Evolutionary conservation across 2,797 vertebrate genomes (phyloP).

Genomic region (Artibeus jamaicensis): DNA sequence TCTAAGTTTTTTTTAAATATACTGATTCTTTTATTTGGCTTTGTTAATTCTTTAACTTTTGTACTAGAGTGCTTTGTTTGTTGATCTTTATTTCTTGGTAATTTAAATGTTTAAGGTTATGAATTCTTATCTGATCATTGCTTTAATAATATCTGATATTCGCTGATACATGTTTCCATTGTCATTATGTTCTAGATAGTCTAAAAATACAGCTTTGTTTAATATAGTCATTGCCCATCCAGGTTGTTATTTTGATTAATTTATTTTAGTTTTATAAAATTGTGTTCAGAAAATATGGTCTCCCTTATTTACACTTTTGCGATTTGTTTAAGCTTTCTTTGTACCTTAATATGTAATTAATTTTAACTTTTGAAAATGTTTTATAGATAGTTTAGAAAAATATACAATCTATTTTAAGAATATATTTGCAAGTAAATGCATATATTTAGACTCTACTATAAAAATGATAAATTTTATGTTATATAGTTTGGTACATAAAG

Average conservation of each 20-base stretch:
- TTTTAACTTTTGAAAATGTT: slow-evolving; percentile 27
- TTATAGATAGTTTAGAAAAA: background rate
- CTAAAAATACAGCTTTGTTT: background rate
- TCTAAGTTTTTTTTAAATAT: background rate
- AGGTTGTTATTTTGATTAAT: background rate
- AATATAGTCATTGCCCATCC: background rate
- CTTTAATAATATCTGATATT: background rate
- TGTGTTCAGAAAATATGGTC: background rate
- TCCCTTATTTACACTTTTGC: background rate
- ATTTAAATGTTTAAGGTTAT: background rate
- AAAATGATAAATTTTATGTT: background rate
- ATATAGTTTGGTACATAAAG: background rate
- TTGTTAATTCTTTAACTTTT: background rate
- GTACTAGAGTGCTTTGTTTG: background rate
- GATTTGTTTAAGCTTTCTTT: slow-evolving; percentile 14
- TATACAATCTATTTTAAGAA: background rate
- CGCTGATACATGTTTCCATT: background rate
- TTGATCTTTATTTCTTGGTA: background rate
- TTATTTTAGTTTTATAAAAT: background rate
- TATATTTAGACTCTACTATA: background rate
- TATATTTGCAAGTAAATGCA: background rate
- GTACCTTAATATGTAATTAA: background rate
- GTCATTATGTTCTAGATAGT: background rate
- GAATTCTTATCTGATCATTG: background rate
- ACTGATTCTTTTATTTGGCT: background rate